Base-by-base conservation (phyloP, 37 sponge, comb jelly and placozoan genomes). In the Aplysina aerophoba region DNA sequence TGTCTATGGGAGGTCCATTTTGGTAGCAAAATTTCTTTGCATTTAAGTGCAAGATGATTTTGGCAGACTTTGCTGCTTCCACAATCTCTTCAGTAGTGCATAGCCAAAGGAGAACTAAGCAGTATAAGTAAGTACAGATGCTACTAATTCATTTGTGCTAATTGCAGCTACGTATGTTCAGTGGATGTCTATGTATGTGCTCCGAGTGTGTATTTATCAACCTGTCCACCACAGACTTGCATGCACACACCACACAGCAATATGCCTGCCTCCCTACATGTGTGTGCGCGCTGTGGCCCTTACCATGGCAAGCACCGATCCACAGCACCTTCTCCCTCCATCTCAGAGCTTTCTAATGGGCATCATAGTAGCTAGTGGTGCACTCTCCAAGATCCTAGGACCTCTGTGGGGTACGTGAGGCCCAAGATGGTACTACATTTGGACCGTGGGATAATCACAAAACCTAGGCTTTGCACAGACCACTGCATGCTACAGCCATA, bases 401-500 rank as follows among this genome's bases (percentile, higher is more conserved):
- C 88, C 87, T 14, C 59, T 81, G 2, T 87, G 74, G 73, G 65
- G 81, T n/a, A n/a, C n/a, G n/a, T 87, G 41, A 79, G 68, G 28
- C 12, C 28, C 2, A 11, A 62, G 28, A 27, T 11, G 12, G 4
- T 2, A 62, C 4, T 2, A 2, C 12, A 11, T 62, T 4, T 62
- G 28, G 4, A 62, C 28, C 27, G 11, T 28, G 50, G 50, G n/a
- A n/a, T n/a, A n/a, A n/a, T n/a, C n/a, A n/a, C n/a, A n/a, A n/a
- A n/a, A n/a, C n/a, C n/a, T n/a, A n/a, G n/a, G n/a, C n/a, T n/a
- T n/a, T n/a, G n/a, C n/a, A n/a, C n/a, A n/a, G n/a, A n/a, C n/a
- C n/a, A n/a, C 59, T 57, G 59, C 17, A 57, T 57, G 59, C 17
- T n/a, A n/a, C n/a, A n/a, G n/a, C n/a, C n/a, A n/a, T n/a, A n/a